Evolutionary conservation across 2,797 vertebrate genomes (phyloP).

Genomic region (Onychomys torridus): DNA sequence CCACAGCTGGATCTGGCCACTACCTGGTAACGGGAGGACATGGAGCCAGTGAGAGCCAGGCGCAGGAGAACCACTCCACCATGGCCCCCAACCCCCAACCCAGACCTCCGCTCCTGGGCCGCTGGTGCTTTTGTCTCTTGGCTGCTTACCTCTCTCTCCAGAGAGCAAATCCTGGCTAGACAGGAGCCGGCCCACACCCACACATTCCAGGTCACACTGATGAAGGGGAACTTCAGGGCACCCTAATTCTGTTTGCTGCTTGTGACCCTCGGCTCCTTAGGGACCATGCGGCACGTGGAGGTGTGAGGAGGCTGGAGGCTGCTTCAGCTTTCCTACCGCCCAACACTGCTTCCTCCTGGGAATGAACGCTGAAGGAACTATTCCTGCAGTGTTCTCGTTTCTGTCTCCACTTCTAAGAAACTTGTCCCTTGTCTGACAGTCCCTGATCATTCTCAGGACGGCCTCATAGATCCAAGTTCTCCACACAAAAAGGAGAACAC

Average conservation of each 20-base stretch:
- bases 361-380: not conserved
- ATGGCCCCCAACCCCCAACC: rapidly evolving
- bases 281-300: too few relatives aligned
- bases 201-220: not conserved
- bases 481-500: not conserved
- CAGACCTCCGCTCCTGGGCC: not conserved
- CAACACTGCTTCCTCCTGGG: not conserved
- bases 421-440: rapidly evolving
- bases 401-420: not conserved
- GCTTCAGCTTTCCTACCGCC: not conserved
- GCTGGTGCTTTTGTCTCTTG: rapidly evolving
- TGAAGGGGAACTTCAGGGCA: rapidly evolving
- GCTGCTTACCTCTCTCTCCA: not conserved
- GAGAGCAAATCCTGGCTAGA: not conserved
- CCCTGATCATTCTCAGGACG: not conserved
- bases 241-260: too few relatives aligned
- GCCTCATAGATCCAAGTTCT: not conserved
- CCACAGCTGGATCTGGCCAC: slow-evolving; percentile 94
- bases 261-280: rapidly evolving
- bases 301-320: not conserved
- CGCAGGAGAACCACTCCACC: not conserved
- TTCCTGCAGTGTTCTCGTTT: not conserved
- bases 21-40: slow-evolving; percentile 83
- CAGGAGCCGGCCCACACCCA: not conserved
- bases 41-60: slow-evolving; percentile 33